phyloP scores from a whole-genome alignment of 2,797 vertebrate species.

The Gymnocypris eckloni region DNA sequence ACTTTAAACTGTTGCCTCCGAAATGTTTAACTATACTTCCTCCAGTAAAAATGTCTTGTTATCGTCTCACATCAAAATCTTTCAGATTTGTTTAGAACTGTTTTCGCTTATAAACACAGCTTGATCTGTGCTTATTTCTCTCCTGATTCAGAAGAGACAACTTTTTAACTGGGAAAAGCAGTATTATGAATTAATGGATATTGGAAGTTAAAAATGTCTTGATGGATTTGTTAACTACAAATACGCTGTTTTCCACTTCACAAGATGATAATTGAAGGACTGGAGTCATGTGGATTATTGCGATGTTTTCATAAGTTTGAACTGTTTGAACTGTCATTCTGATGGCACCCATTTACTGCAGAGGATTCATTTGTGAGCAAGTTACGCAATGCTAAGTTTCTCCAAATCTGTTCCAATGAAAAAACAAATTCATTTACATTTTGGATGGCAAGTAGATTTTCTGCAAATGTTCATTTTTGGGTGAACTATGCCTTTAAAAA shows the following conservation, averaged over 20 bases:
- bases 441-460: background rate
- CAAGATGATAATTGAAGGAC: background rate
- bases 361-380: background rate
- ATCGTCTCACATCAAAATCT: background rate
- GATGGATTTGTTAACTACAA: background rate
- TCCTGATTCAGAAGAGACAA: background rate
- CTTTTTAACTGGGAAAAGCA: background rate
- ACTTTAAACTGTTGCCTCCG: background rate
- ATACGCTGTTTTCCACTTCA: background rate
- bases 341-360: background rate
- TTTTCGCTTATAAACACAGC: background rate
- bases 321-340: background rate
- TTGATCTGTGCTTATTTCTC: background rate
- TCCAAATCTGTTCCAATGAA: background rate
- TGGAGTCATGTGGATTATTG: background rate
- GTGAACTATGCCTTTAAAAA: background rate
- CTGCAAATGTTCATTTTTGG: background rate
- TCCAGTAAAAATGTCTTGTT: background rate
- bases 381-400: background rate
- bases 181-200: background rate
- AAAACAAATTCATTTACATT: background rate
- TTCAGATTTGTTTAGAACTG: background rate
- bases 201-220: background rate
- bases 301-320: background rate
- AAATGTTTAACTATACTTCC: background rate